Evolutionary conservation across 1,140 invertebrate species (phyloP).

Genomic region (Zaprionus camerounensis): DNA sequence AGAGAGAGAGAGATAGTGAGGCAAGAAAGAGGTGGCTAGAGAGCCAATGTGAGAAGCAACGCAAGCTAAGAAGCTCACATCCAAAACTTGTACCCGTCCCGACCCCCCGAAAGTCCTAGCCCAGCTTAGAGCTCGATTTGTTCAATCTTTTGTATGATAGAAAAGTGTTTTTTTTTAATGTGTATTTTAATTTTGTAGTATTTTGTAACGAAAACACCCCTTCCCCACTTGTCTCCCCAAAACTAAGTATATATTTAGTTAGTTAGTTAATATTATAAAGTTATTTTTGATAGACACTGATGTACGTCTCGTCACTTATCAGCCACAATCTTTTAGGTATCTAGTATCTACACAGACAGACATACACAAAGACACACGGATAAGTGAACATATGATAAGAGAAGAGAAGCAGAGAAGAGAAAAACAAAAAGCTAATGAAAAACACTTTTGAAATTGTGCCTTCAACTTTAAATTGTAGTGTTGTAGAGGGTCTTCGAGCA

Average conservation of each 20-base stretch:
- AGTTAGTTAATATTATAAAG: constrained; percentile 33
- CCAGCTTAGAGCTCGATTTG: constrained; percentile 38
- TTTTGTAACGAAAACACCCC: constrained; percentile 10
- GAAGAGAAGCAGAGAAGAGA: constrained; percentile 13
- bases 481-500: constrained; percentile 35
- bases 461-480: constrained; percentile 69
- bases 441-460: constrained; percentile 80
- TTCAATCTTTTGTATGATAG: constrained; percentile 49
- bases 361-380: background rate
- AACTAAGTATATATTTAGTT: constrained; percentile 19
- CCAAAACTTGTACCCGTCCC: constrained; percentile 29
- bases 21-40: background rate
- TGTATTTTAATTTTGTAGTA: constrained; percentile 31
- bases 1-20: background rate
- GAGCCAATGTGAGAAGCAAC: background rate
- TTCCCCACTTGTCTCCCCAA: background rate
- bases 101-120: constrained; percentile 8
- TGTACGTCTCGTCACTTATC: constrained; percentile 13
- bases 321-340: constrained; percentile 11
- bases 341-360: constrained; percentile 17
- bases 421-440: constrained; percentile 39
- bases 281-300: constrained; percentile 33
- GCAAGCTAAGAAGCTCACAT: constrained; percentile 12
- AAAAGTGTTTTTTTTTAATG: constrained; percentile 27
- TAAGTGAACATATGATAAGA: constrained; percentile 9